These are phyloP conservation scores for Sebastiscus albofasciatus DNA, from an alignment of 2,797 vertebrate species.

Conservation along the genomic window DNA sequence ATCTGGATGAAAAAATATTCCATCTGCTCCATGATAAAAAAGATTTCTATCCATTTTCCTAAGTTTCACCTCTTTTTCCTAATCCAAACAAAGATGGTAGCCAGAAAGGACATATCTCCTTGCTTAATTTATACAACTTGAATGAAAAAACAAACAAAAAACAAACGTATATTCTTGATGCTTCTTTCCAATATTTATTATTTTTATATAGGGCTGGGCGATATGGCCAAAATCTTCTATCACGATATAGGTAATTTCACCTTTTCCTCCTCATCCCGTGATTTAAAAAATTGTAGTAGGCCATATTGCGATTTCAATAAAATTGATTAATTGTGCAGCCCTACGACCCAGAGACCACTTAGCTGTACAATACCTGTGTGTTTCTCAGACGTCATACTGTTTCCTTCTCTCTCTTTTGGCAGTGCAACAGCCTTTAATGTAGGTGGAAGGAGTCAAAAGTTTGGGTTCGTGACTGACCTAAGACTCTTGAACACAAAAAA, in stretches of 20 bases:
- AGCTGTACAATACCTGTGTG: background rate
- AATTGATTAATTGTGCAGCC: too few species aligned
- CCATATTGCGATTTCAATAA: too few species aligned
- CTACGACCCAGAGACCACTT: background rate
- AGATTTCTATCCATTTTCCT: background rate
- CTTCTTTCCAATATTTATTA: background rate
- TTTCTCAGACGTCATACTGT: background rate
- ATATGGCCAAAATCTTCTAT: too few species aligned
- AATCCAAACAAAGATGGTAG: background rate
- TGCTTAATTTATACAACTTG: too few species aligned
- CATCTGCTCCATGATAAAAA: background rate
- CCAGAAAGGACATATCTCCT: too few species aligned
- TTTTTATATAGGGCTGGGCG: background rate
- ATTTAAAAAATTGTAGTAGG: too few species aligned
- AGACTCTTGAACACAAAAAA: background rate
- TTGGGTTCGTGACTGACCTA: background rate
- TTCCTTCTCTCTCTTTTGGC: background rate
- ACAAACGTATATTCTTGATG: background rate
- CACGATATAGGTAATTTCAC: too few species aligned
- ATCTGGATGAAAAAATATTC: background rate
- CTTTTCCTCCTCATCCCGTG: too few species aligned
- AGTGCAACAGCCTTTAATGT: too few species aligned
- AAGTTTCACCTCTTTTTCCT: background rate
- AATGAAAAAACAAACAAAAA: too few species aligned
- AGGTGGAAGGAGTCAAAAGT: too few species aligned